Conservation (phyloP, 1,140 invertebrate species). For the Grapholita molesta region DNA sequence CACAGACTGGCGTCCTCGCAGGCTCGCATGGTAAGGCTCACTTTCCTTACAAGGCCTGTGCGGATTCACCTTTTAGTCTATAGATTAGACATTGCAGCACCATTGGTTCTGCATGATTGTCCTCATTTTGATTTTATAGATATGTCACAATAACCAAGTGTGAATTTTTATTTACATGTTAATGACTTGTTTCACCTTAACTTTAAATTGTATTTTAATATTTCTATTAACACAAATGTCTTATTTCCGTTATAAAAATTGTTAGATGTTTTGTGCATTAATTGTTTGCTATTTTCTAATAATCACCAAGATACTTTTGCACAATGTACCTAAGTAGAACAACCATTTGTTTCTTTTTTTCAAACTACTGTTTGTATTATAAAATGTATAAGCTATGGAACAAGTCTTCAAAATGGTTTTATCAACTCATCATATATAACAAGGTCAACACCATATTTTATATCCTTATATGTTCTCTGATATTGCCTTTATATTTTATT, state of each 20-base stretch:
- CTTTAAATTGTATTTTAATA: not conserved
- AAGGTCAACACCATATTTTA: not conserved
- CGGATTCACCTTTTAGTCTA: no score
- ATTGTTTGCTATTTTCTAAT: not conserved
- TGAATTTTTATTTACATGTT: no score
- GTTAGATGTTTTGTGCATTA: not conserved
- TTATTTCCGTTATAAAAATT: not conserved
- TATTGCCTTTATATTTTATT: conserved; percentile 24
- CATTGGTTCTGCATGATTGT: not conserved
- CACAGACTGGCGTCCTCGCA: no score
- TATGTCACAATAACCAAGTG: no score
- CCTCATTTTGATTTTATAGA: no score
- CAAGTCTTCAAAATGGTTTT: not conserved
- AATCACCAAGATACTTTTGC: no score
- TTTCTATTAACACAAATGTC: not conserved
- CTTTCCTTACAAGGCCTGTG: no score
- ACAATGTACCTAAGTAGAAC: no score
- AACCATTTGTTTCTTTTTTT: not conserved
- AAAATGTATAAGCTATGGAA: not conserved
- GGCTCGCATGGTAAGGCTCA: no score
- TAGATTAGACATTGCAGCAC: no score
- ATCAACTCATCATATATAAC: not conserved
- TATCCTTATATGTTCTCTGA: not conserved
- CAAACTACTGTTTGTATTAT: not conserved
- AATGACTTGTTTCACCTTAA: not conserved